Evolutionary conservation across 2,113 vertebrate species (phyloP), one percentile per base, ranked within the genome.

Genomic region (Proteles cristata): DNA sequence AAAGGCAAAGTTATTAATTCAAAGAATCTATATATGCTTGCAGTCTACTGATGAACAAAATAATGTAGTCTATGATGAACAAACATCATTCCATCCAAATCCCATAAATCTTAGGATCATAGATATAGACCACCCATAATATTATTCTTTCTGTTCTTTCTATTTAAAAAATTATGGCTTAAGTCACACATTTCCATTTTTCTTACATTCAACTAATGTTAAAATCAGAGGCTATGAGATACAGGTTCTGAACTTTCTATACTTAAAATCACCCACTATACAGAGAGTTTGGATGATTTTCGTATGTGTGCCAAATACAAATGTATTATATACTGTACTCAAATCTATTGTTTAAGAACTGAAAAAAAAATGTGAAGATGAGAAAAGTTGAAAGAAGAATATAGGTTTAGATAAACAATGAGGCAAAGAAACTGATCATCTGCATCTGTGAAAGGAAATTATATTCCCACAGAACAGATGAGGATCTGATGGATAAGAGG

Each of bases 171-270:
- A 14, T 19, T 25, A 73, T 8, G 21, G 0, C 0, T 93, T 43
- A 63, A 39, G 43, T 11, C 71, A 85, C 12, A 85, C 14, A 77
- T 58, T 50, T 93, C 19, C 68, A 43, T 6, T 50, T 68, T 89
- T 88, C 45, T 92, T 73, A 80, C 26, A 35, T 86, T 87, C 50
- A 80, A 35, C 12, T 96, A 65, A 69, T 53, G 93, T 96, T 77
- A 83, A 94, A 94, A 65, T 33, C 21, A 90, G 43, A 79, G 6
- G 79, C 19, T 90, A 5, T 28, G 45, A 96, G 23, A 80, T 53
- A 68, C 0, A 50, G 17, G 31, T 15, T 83, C 65, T 86, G 39
- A 82, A 66, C 7, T 25, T 21, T 43, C n/a, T 65, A 19, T 53
- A 53, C 9, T 45, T 61, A 68, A 39, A 26, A 53, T 61, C 68